Evolutionary conservation across 1,140 invertebrate species (phyloP), one percentile per base, ranked within the genome.

Genomic region (Megathymus violae): DNA sequence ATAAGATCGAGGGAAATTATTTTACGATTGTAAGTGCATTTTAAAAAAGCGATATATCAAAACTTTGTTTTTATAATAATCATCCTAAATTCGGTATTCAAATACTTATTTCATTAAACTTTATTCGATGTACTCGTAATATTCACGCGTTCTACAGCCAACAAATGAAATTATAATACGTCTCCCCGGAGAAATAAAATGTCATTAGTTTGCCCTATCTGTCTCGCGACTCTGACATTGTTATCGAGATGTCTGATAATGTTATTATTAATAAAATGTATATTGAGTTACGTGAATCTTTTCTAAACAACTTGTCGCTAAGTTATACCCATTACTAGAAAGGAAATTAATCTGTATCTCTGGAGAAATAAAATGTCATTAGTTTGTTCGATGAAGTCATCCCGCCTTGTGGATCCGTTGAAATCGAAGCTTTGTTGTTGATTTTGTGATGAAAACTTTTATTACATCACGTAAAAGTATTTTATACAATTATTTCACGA

Each of bases 311-410:
- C 27, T 31, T 31, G 27, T 7, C 27, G 27, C 27, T 31, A 9
- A 31, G 27, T 31, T 11, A 51, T 10, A 16, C 48, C 10, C 17
- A 31, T 38, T 31, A 36, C 31, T 51, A 51, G n/a, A 50, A 90
- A 82, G 85, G 81, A 90, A 88, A 90, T 88, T 88, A 90, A 88
- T 86, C 81, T 82, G 88, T 88, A 82, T 76, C 88, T 90, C 88
- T 62, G 74, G 88, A 85, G 88, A 88, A 88, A 88, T 90, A 86
- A 88, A 88, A 90, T 86, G 82, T 88, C 82, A 90, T 90, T 88
- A 90, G 83, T 83, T 65, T 68, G 64, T 64, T 68, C 70, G 69
- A 80, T 79, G 71, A 76, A 74, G 47, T 74, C 69, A 67, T 65
- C 58, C 50, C 64, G 60, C 64, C 65, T 64, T 69, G n/a, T 67